Evolutionary conservation across 2,888 invertebrate species (phyloP).

Genomic region (Brenthis ino): DNA sequence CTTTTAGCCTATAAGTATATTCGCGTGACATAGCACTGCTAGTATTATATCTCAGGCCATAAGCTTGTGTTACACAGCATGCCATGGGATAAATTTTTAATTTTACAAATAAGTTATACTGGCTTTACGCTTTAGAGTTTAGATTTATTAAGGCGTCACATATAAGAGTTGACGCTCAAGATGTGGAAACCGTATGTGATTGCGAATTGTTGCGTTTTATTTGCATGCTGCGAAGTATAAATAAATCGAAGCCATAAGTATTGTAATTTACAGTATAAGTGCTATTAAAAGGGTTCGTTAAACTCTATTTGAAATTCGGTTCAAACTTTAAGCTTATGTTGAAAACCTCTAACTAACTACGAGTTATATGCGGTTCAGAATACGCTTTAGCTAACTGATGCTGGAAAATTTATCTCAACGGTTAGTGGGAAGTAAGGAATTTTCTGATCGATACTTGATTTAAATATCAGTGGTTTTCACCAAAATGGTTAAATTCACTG

Average conservation of each 20-base stretch:
- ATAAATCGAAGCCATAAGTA: conserved; percentile 4
- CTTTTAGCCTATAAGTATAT: too few relatives aligned
- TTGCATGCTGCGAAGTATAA: neutral
- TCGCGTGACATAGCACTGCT: too few relatives aligned
- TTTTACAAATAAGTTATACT: too few relatives aligned
- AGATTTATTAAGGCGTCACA: too few relatives aligned
- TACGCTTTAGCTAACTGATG: conserved; percentile 36
- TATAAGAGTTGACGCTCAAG: too few relatives aligned
- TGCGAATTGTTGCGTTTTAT: neutral
- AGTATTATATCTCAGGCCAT: too few relatives aligned
- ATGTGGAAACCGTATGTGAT: too few relatives aligned
- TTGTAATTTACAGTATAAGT: conserved; percentile 3
- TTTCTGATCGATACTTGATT: conserved; percentile 21
- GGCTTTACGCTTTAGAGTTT: too few relatives aligned
- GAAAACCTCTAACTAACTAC: conserved; percentile 30
- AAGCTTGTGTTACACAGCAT: too few relatives aligned
- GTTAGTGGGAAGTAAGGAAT: conserved; percentile 14
- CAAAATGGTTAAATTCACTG: neutral
- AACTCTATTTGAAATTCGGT: conserved; percentile 31
- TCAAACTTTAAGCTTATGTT: conserved; percentile 27
- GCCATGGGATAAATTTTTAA: too few relatives aligned
- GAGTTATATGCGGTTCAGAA: conserved; percentile 35
- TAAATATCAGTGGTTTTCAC: conserved; percentile 5
- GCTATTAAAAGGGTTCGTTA: conserved; percentile 29
- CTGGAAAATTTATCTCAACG: conserved; percentile 32